Conservation (phyloP, 2,888 invertebrate genomes). For the Catocala fraxini region DNA sequence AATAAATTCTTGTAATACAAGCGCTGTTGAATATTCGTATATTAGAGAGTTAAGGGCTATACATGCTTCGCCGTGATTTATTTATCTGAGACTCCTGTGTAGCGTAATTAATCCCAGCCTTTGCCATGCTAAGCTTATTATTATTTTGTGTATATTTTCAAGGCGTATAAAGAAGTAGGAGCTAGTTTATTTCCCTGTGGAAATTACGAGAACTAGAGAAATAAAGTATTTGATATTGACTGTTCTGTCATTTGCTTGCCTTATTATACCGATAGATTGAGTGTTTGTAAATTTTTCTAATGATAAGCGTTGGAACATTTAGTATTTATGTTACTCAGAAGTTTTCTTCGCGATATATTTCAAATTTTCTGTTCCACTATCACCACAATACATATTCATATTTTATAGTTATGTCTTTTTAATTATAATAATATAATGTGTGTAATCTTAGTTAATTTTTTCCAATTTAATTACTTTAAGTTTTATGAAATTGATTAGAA, state of each 20-base stretch:
- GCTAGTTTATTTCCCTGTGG: slow-evolving; percentile 21
- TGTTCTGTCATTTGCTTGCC: slow-evolving; percentile 12
- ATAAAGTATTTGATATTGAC: neutral
- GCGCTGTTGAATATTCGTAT: too few species aligned
- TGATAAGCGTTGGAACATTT: neutral
- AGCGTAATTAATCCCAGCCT: slow-evolving; percentile 10
- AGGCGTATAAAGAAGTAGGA: slow-evolving; percentile 16
- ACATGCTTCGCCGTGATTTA: neutral
- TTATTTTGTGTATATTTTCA: slow-evolving; percentile 8
- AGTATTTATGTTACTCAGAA: neutral
- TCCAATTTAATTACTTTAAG: too few species aligned
- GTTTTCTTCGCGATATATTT: neutral
- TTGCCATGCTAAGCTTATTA: neutral
- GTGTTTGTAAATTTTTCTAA: neutral
- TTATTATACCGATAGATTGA: slow-evolving; percentile 4
- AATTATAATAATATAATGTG: too few species aligned
- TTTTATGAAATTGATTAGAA: too few species aligned
- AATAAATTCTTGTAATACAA: too few species aligned
- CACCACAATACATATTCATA: neutral
- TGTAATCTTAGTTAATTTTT: too few species aligned
- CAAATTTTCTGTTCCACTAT: neutral
- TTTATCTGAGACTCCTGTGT: slow-evolving; percentile 2
- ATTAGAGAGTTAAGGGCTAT: too few species aligned
- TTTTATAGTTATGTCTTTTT: too few species aligned
- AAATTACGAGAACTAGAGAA: slow-evolving; percentile 9